phyloP scores from a whole-genome alignment of 2,113 vertebrate species.

The Callopanchax toddi region DNA sequence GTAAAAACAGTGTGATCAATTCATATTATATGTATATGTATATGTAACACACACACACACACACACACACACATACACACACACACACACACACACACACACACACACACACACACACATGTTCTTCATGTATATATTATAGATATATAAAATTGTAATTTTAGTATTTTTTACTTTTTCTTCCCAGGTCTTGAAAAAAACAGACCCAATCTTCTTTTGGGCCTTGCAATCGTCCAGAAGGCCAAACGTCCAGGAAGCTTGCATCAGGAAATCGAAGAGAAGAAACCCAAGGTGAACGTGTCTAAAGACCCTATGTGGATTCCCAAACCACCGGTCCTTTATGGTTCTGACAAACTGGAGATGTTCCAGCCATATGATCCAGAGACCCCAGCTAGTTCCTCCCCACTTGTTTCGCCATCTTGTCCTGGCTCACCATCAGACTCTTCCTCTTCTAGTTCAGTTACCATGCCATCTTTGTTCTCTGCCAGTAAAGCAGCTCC shows the following conservation, averaged over 20 bases:
- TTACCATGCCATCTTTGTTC: conserved; percentile 68
- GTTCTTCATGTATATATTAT: no score
- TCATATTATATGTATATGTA: no score
- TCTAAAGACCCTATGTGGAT: conserved; percentile 75
- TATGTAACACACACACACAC: no score
- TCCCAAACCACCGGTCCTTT: conserved; percentile 72
- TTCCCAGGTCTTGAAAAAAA: conserved; percentile 89
- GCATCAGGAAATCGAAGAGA: conserved; percentile 84
- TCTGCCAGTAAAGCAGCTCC: conserved; percentile 61
- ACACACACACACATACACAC: no score
- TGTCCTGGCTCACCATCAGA: conserved; percentile 71
- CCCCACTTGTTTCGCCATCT: conserved; percentile 83
- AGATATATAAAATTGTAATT: no score
- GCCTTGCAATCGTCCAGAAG: conserved; percentile 92
- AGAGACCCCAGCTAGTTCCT: conserved; percentile 71
- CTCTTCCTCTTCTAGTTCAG: conserved; percentile 71
- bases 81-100: no score
- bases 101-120: no score
- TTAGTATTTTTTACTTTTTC: conserved; percentile 16
- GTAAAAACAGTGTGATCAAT: no score
- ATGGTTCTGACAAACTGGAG: conserved; percentile 79
- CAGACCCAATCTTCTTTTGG: conserved; percentile 93
- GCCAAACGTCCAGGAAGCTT: conserved; percentile 79
- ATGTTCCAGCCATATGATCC: conserved; percentile 79
- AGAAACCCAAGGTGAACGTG: conserved; percentile 78